Base-by-base conservation (phyloP, 1,140 invertebrate species). In the Macrobrachium nipponense region DNA sequence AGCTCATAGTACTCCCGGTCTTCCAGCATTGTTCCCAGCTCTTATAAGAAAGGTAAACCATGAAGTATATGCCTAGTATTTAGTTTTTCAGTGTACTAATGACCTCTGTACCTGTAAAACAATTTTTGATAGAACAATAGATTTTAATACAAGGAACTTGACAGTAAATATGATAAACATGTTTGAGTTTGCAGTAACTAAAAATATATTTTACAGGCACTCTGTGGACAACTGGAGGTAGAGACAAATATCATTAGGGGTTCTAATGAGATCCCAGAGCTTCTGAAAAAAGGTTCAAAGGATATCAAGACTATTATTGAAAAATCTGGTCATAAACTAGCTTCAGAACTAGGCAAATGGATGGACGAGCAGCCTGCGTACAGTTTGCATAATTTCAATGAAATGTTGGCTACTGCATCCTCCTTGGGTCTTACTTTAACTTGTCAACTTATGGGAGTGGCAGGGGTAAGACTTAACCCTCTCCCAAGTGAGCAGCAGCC, bases 371-470 rank as follows among this genome's bases (percentile, higher is more conserved):
- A 72, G n/a, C 78, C 76, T 23, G 61, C 66, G 11, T 68, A 23
- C 23, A 61, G 18, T 12, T 79, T 70, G 15, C 17, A 36, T 20
- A 80, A 79, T 23, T 80, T 70, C 17, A 86, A 64, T 14, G 68
- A 86, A 14, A 58, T 80, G 66, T 20, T 86, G 73, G 68, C 76
- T 15, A n/a, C 62, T 36, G 83, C 83, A 60, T 43, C 83, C 11
- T 64, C 66, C 10, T 27, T 68, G 58, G 83, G 83, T 10, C 83
- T 86, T 17, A 86, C 83, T 59, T 77, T 86, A 20, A 86, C 83
- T n/a, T 86, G 83, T 36, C 83, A 86, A 77, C 66, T 86, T 64
- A 64, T 86, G 66, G 77, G 83, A 44, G 83, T 86, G 51, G 83
- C 83, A 43, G 77, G 83, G 43, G 83, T 86, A 18, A 61, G 20